Evolutionary conservation across 2,113 vertebrate genomes (phyloP), one percentile per base, ranked within the genome.

Genomic region (Camelus bactrianus): DNA sequence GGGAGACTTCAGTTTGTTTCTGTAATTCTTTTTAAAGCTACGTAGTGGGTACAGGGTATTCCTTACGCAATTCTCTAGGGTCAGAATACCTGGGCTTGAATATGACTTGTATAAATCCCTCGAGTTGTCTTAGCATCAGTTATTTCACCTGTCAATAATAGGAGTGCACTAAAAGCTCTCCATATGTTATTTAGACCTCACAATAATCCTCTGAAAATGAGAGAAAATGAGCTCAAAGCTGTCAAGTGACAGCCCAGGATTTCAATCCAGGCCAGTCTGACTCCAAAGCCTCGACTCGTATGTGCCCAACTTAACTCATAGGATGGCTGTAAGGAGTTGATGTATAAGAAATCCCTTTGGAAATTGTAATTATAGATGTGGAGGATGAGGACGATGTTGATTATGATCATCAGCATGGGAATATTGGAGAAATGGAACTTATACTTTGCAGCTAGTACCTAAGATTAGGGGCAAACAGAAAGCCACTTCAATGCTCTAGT

Each of bases 341-440:
- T 50, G 1, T 85, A 85, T 38, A 67, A 88, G 70, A 79, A 93
- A 75, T 96, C 42, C 22, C 48, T 92, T 73, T 81, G 58, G 35
- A n/a, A 75, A 81, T 16, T 76, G 42, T 82, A 64, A 64, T 77
- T 70, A 64, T 84, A 89, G 73, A 32, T n/a, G 70, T 35, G 30
- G 58, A 88, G 83, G 84, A 70, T 42, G 73, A 28, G 64, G 50
- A 22, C 72, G 52, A 46, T 81, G 65, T 42, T 15, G 30, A 69
- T 50, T 42, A 42, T 42, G 38, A 42, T 42, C 38, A 42, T 42
- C 38, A 42, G 38, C 30, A 82, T 38, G 58, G 32, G 35, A 83
- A 73, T 94, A 64, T 54, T 86, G 80, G 56, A 95, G 38, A 95
- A 92, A 82, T 80, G 9, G 14, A 89, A 87, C 24, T 86, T 85